A percentile compares a stretch with the other conserved stretches of the same genome.
Evolutionary conservation across 2,113 vertebrate genomes (phyloP).

Genomic region (Neotragus pygmaeus): DNA sequence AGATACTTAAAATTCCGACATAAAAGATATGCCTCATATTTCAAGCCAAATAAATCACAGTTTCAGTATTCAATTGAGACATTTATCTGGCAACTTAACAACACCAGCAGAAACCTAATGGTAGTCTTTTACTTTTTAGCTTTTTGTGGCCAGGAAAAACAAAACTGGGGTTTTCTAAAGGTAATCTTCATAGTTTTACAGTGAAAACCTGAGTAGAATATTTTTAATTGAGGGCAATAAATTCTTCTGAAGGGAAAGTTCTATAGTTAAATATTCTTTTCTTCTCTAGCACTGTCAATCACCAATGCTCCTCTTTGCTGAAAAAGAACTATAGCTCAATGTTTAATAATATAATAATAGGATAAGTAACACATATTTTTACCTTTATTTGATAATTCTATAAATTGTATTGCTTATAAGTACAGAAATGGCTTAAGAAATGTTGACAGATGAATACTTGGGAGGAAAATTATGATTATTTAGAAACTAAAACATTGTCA

Average conservation of each 20-base stretch:
- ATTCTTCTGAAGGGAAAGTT: neutral
- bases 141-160: constrained; percentile 74
- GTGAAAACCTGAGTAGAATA: constrained; percentile 62
- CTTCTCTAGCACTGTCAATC: constrained; percentile 31
- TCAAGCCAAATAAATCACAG: constrained; percentile 77
- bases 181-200: constrained; percentile 67
- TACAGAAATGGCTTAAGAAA: neutral
- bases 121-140: constrained; percentile 31
- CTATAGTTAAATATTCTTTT: neutral
- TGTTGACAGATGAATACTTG: neutral
- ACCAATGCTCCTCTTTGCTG: neutral
- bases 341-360: neutral
- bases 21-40: constrained; percentile 78
- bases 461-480: neutral
- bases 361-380: neutral
- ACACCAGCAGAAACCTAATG: constrained; percentile 69
- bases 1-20: constrained; percentile 79
- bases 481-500: constrained; percentile 17
- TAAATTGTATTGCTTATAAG: neutral
- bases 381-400: neutral
- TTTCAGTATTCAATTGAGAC: constrained; percentile 74
- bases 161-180: constrained; percentile 73
- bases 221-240: constrained; percentile 16
- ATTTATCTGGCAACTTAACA: constrained; percentile 75
- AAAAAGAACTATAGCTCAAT: neutral